A percentile compares a stretch with the other conserved stretches of the same genome.
Evolutionary conservation across 2,888 invertebrate species (phyloP).

Genomic region (Diaprepes abbreviatus): DNA sequence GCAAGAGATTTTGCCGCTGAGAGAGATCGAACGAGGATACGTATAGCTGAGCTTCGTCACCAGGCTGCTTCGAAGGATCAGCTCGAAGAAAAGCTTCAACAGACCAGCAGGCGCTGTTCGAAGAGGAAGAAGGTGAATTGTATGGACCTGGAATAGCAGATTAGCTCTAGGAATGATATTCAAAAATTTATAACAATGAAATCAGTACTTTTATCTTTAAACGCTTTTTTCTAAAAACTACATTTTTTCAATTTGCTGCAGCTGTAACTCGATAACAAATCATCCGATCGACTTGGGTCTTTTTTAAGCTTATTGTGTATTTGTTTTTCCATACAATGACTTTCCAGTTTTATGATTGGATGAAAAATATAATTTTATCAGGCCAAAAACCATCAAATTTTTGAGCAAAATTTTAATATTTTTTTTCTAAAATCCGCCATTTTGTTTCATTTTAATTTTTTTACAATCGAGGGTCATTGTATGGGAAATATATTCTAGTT

Average conservation of each 20-base stretch:
- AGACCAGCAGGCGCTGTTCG: not conserved
- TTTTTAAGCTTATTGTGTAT: not conserved
- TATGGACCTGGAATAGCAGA: not conserved
- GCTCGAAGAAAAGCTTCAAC: not conserved
- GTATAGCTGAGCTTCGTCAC: too few species aligned
- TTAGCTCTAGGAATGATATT: not conserved
- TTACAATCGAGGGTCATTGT: not conserved
- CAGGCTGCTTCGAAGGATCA: not conserved
- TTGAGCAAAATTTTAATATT: not conserved
- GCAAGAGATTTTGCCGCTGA: too few species aligned
- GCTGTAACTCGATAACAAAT: not conserved
- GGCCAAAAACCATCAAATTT: not conserved
- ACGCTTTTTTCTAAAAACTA: not conserved
- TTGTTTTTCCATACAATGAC: not conserved
- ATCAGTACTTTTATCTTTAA: not conserved
- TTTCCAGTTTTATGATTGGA: not conserved
- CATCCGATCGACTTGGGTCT: not conserved
- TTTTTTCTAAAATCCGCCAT: not conserved
- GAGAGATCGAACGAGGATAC: too few species aligned
- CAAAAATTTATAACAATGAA: too few species aligned
- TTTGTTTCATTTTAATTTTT: not conserved
- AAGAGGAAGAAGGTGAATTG: not conserved
- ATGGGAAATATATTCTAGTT: not conserved
- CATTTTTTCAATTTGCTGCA: not conserved
- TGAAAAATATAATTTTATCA: not conserved